Evolutionary conservation across 2,888 invertebrate genomes (phyloP), one percentile per base, ranked within the genome.

Genomic region (Hermaeophaga mercurialis): DNA sequence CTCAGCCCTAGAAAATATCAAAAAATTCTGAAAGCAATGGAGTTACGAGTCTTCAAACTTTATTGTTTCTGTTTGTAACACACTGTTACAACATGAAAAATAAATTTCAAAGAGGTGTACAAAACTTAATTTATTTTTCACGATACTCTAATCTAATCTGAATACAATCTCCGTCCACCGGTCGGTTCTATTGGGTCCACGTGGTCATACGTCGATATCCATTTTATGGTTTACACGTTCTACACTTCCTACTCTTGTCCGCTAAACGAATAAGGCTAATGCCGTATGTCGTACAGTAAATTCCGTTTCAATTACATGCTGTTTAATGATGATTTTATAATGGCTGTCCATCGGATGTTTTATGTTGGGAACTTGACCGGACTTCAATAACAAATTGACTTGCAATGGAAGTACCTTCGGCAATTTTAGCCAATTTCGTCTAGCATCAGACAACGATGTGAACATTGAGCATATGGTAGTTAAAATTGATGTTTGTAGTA

Each of bases 181-280:
- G 15, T 5, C 46, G 15, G 15, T 31, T 18, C 33, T 22, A 47
- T 36, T 17, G 14, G 49, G 43, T 39, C 59, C 63, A 56, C 59
- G 53, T 62, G 58, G 56, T 54, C 54, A 56, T 56, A 41, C 31
- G 53, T 59, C 58, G 46, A 58, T 57, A 63, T 52, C 26, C 19
- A 57, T 47, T 62, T 59, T 62, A 62, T 59, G 50, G 48, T 41
- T 18, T 56, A 33, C 56, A 57, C 58, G 54, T 59, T 59, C 34
- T 59, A 61, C 60, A 64, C 62, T 64, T 64, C 64, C 60, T 60
- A 54, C 54, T 60, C 57, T 64, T 60, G 64, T 64, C 56, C 58
- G 41, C 58, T 28, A 41, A 18, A 55, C 58, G 47, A 58, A 61
- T 58, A 61, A 58, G 61, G 61, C 50, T 61, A 61, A 61, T 61